Evolutionary conservation across 2,888 invertebrate species (phyloP), one percentile per base, ranked within the genome.

Genomic region (Doris montereyensis): DNA sequence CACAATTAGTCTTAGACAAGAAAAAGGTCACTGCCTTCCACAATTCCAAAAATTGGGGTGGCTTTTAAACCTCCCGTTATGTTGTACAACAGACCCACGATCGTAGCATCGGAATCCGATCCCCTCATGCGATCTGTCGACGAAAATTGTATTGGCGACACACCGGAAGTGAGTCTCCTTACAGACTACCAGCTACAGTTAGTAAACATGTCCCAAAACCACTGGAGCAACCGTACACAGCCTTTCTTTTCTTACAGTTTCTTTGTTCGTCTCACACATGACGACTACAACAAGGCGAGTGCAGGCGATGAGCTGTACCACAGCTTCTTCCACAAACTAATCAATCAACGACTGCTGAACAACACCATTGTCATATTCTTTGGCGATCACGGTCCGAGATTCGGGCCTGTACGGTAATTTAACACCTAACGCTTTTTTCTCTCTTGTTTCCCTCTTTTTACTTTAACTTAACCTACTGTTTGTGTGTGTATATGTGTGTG

Each of bases 91-190:
- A 17, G 77, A 13, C 28, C 77, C 0, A 4, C 17, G 0, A 1
- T 77, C 1, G 3, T 77, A 4, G 60, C 32, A 2, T n/a, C 21
- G 13, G 60, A 34, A 3, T 0, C 0, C 1, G 60, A 70, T 60
- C 58, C 8, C 1, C 13, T 58, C 24, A 58, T 70, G 70, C 58
- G 30, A 58, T 21, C 5, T 10, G 17, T 34, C 1, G 4, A 21
- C 0, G 8, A 2, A 0, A 41, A 34, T n/a, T 77, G 77, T 60
- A 26, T 77, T n/a, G 77, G 77, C 8, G 77, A 77, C 32, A 34
- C 35, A 1, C 70, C 77, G 3, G 77, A 70, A 17, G 32, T 71
- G 4, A 60, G 24, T 5, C 10, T 58, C 17, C 30, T 57, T 28
- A 10, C 34, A 13, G 70, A 77, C 24, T 77, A 28, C 58, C 34